phyloP scores from a whole-genome alignment of 2,888 invertebrate species.

The Notodonta ziczac region DNA sequence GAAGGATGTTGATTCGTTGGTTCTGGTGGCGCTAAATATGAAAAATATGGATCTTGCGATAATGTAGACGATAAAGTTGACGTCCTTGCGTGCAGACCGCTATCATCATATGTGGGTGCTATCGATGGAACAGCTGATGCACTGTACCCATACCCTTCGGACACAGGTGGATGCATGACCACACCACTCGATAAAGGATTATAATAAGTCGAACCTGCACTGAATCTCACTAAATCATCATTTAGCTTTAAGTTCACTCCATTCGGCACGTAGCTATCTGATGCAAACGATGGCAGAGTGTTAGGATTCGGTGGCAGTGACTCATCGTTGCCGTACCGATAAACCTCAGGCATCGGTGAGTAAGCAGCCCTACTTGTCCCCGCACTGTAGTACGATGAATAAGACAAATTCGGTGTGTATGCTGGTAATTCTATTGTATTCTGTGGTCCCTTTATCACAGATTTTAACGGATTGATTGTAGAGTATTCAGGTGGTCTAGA shows the following conservation, averaged over 20 bases:
- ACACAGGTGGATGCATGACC: conserved; percentile 59
- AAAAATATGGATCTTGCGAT: conserved; percentile 68
- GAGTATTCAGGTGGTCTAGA: conserved; percentile 70
- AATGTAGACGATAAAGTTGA: conserved; percentile 35
- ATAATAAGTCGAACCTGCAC: conserved; percentile 62
- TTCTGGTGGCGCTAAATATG: conserved; percentile 64
- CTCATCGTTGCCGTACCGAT: conserved; percentile 76
- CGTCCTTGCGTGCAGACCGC: conserved; percentile 53
- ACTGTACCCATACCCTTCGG: conserved; percentile 64
- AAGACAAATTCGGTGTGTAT: conserved; percentile 75
- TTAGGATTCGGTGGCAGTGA: conserved; percentile 70
- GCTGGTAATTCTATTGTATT: conserved; percentile 69
- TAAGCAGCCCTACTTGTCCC: conserved; percentile 66
- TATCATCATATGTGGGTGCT: conserved; percentile 70
- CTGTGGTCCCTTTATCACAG: conserved; percentile 69
- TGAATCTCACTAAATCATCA: conserved; percentile 68
- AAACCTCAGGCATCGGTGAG: conserved; percentile 77
- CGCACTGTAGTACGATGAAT: conserved; percentile 71
- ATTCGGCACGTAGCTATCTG: conserved; percentile 77
- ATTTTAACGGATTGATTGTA: conserved; percentile 61
- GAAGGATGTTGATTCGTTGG: conserved; percentile 54
- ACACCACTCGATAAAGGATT: conserved; percentile 61
- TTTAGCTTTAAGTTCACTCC: conserved; percentile 70
- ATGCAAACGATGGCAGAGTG: conserved; percentile 57
- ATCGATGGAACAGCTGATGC: conserved; percentile 52